These are phyloP conservation scores for Lanistes nyassanus DNA, from an alignment of 1,140 invertebrate genomes.

Conservation along the genomic window DNA sequence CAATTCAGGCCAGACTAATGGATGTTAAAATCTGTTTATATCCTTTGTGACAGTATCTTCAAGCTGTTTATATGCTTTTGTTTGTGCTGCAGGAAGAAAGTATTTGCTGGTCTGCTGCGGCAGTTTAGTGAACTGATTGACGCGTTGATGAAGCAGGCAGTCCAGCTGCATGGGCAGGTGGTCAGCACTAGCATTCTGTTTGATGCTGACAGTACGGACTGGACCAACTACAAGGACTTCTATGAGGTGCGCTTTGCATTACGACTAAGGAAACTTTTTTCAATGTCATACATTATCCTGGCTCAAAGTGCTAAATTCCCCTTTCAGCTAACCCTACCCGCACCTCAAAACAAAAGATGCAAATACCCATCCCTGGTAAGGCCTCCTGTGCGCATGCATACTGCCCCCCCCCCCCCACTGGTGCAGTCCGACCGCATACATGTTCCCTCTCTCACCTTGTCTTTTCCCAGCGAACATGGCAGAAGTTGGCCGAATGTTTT, in stretches of 20 bases:
- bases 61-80: conserved; percentile 4
- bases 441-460: too few relatives aligned
- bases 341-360: too few relatives aligned
- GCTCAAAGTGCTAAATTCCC: too few relatives aligned
- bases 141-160: conserved; percentile 45
- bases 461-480: too few relatives aligned
- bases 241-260: conserved; percentile 57
- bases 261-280: too few relatives aligned
- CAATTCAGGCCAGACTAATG: background rate
- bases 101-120: conserved; percentile 50
- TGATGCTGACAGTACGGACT: conserved; percentile 61
- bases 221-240: conserved; percentile 61
- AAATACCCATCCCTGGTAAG: too few relatives aligned
- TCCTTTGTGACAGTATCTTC: background rate
- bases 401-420: too few relatives aligned
- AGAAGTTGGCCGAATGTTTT: too few relatives aligned
- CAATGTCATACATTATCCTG: too few relatives aligned
- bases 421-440: too few relatives aligned
- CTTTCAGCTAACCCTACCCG: too few relatives aligned
- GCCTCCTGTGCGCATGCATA: too few relatives aligned
- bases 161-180: conserved; percentile 53
- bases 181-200: conserved; percentile 53
- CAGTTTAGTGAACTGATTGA: conserved; percentile 59
- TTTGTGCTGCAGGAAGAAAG: conserved; percentile 51
- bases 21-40: conserved; percentile 10